Percentiles rank a stretch among this genome's conserved stretches.
Evolutionary conservation across 1,140 invertebrate genomes (phyloP).

Genomic region (Papilio dardanus): DNA sequence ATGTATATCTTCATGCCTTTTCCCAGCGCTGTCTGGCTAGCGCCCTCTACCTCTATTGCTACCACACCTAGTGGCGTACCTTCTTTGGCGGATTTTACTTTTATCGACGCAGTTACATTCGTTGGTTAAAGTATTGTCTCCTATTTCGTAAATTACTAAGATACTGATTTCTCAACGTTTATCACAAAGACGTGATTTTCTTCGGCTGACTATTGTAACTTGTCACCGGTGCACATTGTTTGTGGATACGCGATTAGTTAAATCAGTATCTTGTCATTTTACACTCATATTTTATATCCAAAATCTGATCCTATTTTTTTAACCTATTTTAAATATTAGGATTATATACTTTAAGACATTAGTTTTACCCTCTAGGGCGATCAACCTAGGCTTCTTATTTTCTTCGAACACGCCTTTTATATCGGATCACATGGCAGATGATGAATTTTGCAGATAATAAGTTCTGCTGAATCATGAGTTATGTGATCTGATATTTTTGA

Average conservation of each 20-base stretch:
- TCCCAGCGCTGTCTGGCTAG: constrained; percentile 73
- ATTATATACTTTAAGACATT: constrained; percentile 71
- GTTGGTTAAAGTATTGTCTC: constrained; percentile 57
- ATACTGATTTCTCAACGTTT: constrained; percentile 41
- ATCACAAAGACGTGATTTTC: neutral
- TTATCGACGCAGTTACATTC: constrained; percentile 54
- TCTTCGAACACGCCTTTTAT: constrained; percentile 61
- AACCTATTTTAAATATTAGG: constrained; percentile 80
- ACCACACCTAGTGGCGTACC: constrained; percentile 54
- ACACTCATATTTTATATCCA: constrained; percentile 72
- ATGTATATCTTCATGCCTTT: constrained; percentile 58
- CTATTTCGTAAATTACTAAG: constrained; percentile 52
- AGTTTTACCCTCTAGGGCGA: constrained; percentile 55
- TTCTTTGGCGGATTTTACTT: constrained; percentile 55
- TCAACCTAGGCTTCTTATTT: constrained; percentile 79
- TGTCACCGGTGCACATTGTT: neutral
- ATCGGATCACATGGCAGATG: constrained; percentile 37
- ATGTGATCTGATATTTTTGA: constrained; percentile 48
- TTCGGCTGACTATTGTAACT: neutral
- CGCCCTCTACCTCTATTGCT: constrained; percentile 72
- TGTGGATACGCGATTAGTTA: constrained; percentile 35
- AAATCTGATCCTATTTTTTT: constrained; percentile 82
- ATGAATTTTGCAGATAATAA: constrained; percentile 9
- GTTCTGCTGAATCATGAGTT: constrained; percentile 47
- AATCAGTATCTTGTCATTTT: constrained; percentile 47